These are phyloP conservation scores for Cinclus mexicanus DNA, from an alignment of 2,113 vertebrate species.

Conservation along the genomic window DNA sequence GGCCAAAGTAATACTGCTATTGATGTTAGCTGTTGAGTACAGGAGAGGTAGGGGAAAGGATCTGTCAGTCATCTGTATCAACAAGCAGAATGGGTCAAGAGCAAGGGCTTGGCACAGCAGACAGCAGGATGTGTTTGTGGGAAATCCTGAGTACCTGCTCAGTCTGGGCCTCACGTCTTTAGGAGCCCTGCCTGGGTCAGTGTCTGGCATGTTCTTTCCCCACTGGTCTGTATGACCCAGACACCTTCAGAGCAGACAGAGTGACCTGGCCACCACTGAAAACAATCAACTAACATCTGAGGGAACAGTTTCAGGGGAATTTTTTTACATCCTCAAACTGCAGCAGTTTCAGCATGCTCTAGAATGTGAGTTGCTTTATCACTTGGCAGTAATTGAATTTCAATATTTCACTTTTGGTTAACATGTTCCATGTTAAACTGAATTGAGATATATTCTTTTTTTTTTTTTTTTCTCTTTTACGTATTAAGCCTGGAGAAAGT, in stretches of 20 bases:
- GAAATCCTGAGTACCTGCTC: neutral
- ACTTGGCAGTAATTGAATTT: neutral
- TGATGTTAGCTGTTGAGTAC: neutral
- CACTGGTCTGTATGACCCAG: neutral
- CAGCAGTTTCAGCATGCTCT: neutral
- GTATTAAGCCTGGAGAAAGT: neutral
- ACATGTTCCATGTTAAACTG: neutral
- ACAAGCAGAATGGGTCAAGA: neutral
- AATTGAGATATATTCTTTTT: neutral
- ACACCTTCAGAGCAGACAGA: neutral
- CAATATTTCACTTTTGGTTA: neutral
- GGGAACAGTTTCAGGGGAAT: neutral
- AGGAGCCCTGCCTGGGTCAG: neutral
- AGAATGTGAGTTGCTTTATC: neutral
- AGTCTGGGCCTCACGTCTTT: neutral
- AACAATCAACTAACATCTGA: neutral
- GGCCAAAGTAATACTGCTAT: neutral
- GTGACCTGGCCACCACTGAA: neutral
- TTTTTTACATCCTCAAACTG: neutral
- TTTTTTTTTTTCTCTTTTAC: neutral
- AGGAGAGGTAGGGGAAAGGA: neutral
- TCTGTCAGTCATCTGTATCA: neutral
- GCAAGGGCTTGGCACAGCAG: too few species aligned
- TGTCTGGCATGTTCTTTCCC: neutral
- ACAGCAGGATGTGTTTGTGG: neutral